Percentiles rank a stretch among this genome's conserved stretches.
Evolutionary conservation across 2,797 vertebrate species (phyloP).

Genomic region (Acrossocheilus fasciatus): DNA sequence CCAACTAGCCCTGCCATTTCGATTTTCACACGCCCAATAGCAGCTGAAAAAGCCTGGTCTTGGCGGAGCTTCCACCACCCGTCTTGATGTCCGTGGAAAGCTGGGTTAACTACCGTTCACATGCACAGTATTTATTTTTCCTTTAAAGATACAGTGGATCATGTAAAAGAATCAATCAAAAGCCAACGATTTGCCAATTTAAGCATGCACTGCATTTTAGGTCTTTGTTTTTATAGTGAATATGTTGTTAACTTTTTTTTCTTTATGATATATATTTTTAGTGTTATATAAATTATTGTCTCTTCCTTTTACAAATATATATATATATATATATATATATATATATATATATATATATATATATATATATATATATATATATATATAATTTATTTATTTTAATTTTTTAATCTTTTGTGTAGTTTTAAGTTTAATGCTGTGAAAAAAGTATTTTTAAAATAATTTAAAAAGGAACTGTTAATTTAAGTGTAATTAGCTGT

Average conservation of each 20-base stretch:
- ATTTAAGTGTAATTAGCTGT: background rate
- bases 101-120: conserved; percentile 25
- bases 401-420: background rate
- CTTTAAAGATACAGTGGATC: background rate
- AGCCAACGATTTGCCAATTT: background rate
- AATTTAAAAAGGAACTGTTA: background rate
- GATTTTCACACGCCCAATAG: conserved; percentile 42
- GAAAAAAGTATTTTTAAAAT: background rate
- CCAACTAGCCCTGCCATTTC: conserved; percentile 20
- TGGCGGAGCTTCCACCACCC: conserved; percentile 7
- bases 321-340: no score
- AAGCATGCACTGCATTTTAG: background rate
- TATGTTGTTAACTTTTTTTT: background rate
- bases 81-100: conserved; percentile 28
- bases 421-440: background rate
- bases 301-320: background rate
- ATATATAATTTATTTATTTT: background rate
- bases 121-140: background rate
- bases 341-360: no score
- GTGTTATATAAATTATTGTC: background rate
- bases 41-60: conserved; percentile 1
- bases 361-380: no score
- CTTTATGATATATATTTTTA: background rate
- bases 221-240: background rate
- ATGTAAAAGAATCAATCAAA: background rate